Evolutionary conservation across 1,140 invertebrate species (phyloP), one percentile per base, ranked within the genome.

Genomic region (Penaeus japonicus): DNA sequence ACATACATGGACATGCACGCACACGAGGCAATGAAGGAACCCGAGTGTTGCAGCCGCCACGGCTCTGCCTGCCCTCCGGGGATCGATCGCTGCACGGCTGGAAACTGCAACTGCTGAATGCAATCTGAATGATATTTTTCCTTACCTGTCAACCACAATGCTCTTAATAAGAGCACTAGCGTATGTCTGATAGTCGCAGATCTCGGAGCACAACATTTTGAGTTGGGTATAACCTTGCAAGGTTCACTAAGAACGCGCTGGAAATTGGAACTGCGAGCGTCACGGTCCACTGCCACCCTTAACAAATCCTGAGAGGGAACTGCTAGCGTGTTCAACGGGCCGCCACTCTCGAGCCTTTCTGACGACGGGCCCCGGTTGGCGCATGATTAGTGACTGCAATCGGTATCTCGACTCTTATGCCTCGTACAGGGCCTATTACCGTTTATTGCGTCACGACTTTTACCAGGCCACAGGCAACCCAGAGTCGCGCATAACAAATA

Each of bases 101-200:
- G 79, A 24, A 53, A 77, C 47, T 47, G 39, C 30, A n/a, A 77
- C 73, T 39, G 30, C 32, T n/a, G 22, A 24, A 57, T 20, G 18
- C 55, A n/a, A 27, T 57, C 3, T 17, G 27, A 5, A 24, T 32
- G 24, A 22, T 35, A 18, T 4, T 70, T 47, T 70, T 10, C 53
- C 83, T 84, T 55, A 84, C 83, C 83, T 84, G 65, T 73, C 83
- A 24, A 84, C 83, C 39, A 84, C 15, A 20, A 86, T 79, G 35
- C 84, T 86, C 75, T 86, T 86, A 35, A 86, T 77, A 7, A 86
- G 57, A 30, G 84, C 84, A 55, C 79, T 86, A 24, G 84, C 84
- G 77, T 86, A 86, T 22, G 84, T 80, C 84, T 86, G 84, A 39
- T 86, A 86, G 30, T 86, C 84, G 54, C 79, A 86, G 32, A 79